A percentile compares a stretch with the other conserved stretches of the same genome.
These are phyloP conservation scores for Sceliomorpha sp. DNA, from an alignment of 2,888 invertebrate genomes.

Conservation along the genomic window DNA sequence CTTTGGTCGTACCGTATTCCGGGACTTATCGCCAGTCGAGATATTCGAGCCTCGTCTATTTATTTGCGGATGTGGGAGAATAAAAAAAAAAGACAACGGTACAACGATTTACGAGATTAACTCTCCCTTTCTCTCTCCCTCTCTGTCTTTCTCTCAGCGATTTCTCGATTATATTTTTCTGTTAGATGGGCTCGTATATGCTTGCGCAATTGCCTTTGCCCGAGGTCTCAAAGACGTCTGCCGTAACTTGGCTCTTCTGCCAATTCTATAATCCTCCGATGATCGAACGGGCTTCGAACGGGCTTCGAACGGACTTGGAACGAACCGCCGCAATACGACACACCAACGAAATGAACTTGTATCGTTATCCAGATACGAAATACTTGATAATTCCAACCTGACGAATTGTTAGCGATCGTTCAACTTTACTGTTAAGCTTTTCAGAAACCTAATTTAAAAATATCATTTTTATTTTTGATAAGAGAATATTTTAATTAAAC, in stretches of 20 bases:
- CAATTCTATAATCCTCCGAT: constrained; percentile 33
- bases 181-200: constrained; percentile 23
- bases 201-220: constrained; percentile 12
- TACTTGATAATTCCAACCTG: constrained; percentile 9
- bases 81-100: constrained; percentile 5
- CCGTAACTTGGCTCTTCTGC: constrained; percentile 24
- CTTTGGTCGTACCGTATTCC: background rate
- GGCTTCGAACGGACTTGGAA: constrained; percentile 11
- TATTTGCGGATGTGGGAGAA: background rate
- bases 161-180: constrained; percentile 1
- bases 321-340: constrained; percentile 14
- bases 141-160: background rate
- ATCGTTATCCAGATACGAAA: constrained; percentile 14
- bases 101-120: constrained; percentile 21
- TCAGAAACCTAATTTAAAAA: background rate
- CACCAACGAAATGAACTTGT: constrained; percentile 23
- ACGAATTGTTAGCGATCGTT: constrained; percentile 16
- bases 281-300: constrained; percentile 18
- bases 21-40: constrained; percentile 15
- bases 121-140: background rate
- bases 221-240: constrained; percentile 22
- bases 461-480: background rate
- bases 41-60: constrained; percentile 11
- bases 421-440: background rate
- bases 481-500: too few relatives aligned